Base-by-base conservation (phyloP, 2,888 invertebrate species). In the Rutpela maculata region DNA sequence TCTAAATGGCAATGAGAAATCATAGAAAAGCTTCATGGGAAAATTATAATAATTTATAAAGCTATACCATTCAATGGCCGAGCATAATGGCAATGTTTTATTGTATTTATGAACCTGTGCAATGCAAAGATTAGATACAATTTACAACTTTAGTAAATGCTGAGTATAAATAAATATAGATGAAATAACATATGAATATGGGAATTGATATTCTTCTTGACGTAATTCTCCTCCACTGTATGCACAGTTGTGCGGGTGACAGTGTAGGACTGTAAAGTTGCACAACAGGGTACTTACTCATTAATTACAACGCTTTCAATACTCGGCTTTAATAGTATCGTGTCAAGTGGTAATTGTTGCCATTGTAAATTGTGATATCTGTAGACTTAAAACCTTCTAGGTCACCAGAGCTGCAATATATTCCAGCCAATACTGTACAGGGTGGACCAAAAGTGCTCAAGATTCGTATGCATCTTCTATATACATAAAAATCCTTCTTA, bases 1-100 rank as follows among this genome's bases (percentile, higher is more conserved):
- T 15, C 22, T 38, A 38, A 38, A 50, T 22, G 50, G 50, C 19
- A 59, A 19, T 18, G 19, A 19, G 59, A 59, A 19, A 19, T 59
- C 59, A 59, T 22, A 11, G 59, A 59, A 50, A 22, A 66, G 38
- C 43, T 35, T 65, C 43, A 31, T 65, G 65, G 65, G 65, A 65
- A 65, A 65, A 65, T 31, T 65, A 65, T 18, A 19, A n/a, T 62
- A 62, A 62, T 62, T 62, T 43, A 43, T 12, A 43, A 43, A 43
- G 43, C 43, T 12, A 4, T 43, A 43, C 43, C 4, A 43, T 43
- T 43, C 43, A 43, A 43, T 43, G 1, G 15, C 12, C 12, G 43
- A 43, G 12, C 43, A 43, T 43, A 43, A 18, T 56, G 56, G 17
- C 17, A 6, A 56, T 56, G 17, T 17, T 56, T 56, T 56, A 56